Evolutionary conservation across 2,888 invertebrate species (phyloP).

Genomic region (Clepsis dumicolana): DNA sequence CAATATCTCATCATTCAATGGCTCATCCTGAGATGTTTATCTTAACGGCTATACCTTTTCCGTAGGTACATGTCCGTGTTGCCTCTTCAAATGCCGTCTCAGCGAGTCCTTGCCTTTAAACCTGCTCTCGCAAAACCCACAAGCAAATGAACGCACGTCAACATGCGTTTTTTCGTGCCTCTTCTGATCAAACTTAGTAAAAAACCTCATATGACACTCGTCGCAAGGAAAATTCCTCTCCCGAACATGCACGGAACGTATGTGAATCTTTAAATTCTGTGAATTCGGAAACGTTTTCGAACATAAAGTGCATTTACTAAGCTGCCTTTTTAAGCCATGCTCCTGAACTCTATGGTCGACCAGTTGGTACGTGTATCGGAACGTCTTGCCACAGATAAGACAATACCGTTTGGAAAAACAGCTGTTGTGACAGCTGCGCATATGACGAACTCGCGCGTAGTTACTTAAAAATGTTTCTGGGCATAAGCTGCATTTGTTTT

Average conservation of each 20-base stretch:
- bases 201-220: conserved; percentile 42
- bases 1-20: too few relatives aligned
- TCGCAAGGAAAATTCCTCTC: conserved; percentile 38
- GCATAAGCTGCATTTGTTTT: conserved; percentile 40
- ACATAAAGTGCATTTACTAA: conserved; percentile 40
- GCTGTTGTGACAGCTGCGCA: conserved; percentile 36
- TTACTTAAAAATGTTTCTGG: conserved; percentile 26
- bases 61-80: conserved; percentile 3
- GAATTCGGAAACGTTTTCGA: conserved; percentile 30
- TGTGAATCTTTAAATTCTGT: conserved; percentile 32
- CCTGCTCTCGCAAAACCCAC: conserved; percentile 35
- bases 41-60: too few relatives aligned
- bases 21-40: too few relatives aligned
- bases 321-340: conserved; percentile 38
- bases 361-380: conserved; percentile 35
- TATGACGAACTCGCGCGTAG: conserved; percentile 34
- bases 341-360: conserved; percentile 33
- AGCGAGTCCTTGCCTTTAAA: conserved; percentile 44
- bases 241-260: conserved; percentile 33
- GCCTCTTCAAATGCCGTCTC: conserved; percentile 40
- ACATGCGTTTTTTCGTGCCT: conserved; percentile 40
- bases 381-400: conserved; percentile 38
- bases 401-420: conserved; percentile 33
- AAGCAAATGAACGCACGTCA: conserved; percentile 18
- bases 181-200: conserved; percentile 32